Percentiles rank a stretch among this genome's conserved stretches.
Evolutionary conservation across 2,888 invertebrate genomes (phyloP).

Genomic region (Dusona sp.): DNA sequence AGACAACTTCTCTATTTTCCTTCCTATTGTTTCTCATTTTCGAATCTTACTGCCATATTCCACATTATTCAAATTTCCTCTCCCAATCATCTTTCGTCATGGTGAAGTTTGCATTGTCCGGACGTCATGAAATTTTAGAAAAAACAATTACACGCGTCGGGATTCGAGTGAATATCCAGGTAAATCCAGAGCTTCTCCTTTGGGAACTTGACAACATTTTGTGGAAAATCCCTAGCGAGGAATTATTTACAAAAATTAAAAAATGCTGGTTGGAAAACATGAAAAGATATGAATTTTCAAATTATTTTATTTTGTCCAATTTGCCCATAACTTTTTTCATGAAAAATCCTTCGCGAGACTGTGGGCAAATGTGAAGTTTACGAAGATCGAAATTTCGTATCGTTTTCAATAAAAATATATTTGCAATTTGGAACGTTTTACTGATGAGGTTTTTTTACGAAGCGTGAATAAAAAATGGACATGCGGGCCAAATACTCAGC

Average conservation of each 20-base stretch:
- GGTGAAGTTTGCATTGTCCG: neutral
- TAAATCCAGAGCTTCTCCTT: neutral
- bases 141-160: neutral
- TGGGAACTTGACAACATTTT: neutral
- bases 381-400: neutral
- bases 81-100: neutral
- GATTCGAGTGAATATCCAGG: neutral
- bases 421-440: neutral
- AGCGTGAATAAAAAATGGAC: neutral
- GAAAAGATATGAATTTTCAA: neutral
- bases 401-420: neutral
- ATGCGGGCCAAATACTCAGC: neutral
- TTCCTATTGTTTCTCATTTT: conserved; percentile 48
- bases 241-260: neutral
- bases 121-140: neutral
- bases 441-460: neutral
- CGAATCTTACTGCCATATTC: neutral
- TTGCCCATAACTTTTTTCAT: no score
- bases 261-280: neutral
- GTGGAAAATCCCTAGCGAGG: neutral
- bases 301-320: neutral
- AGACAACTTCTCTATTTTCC: conserved; percentile 35
- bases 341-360: neutral
- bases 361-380: neutral
- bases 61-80: conserved; percentile 20